phyloP scores from a whole-genome alignment of 2,113 vertebrate species.

The Alethe castanea region DNA sequence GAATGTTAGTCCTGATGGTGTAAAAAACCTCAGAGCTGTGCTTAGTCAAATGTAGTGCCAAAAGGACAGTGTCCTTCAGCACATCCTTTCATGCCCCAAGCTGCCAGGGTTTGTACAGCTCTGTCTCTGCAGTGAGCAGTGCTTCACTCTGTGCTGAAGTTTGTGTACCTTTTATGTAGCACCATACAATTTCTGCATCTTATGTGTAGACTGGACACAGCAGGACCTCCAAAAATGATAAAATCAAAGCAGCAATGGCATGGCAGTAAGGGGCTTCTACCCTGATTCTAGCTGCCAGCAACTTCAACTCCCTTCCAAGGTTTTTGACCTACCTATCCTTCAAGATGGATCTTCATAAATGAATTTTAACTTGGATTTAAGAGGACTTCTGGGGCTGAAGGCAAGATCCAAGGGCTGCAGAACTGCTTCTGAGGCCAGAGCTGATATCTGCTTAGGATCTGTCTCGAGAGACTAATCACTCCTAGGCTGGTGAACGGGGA shows the following conservation, averaged over 20 bases:
- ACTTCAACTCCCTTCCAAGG: not conserved
- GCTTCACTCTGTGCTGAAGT: fast-evolving
- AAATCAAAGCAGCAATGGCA: not conserved
- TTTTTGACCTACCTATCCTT: not conserved
- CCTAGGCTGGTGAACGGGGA: slow-evolving; percentile 16
- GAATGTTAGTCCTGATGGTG: not conserved
- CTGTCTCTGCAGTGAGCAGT: not conserved
- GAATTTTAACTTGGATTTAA: not conserved
- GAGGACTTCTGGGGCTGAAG: not conserved
- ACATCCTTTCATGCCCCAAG: not conserved
- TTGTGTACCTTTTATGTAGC: not conserved
- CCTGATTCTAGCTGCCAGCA: not conserved
- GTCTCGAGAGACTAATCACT: not conserved
- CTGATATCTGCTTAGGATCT: not conserved
- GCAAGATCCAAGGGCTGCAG: not conserved
- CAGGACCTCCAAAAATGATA: not conserved
- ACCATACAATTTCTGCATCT: not conserved
- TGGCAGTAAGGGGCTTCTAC: not conserved
- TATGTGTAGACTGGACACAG: not conserved
- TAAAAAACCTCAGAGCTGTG: not conserved
- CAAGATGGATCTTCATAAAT: not conserved
- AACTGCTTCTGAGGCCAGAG: not conserved
- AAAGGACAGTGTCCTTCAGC: not conserved
- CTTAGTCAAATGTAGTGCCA: not conserved
- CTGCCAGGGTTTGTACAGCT: not conserved